Percentiles rank a stretch among this genome's conserved stretches.
These are phyloP conservation scores for Pristis pectinata DNA, from an alignment of 2,797 vertebrate species.

Conservation along the genomic window DNA sequence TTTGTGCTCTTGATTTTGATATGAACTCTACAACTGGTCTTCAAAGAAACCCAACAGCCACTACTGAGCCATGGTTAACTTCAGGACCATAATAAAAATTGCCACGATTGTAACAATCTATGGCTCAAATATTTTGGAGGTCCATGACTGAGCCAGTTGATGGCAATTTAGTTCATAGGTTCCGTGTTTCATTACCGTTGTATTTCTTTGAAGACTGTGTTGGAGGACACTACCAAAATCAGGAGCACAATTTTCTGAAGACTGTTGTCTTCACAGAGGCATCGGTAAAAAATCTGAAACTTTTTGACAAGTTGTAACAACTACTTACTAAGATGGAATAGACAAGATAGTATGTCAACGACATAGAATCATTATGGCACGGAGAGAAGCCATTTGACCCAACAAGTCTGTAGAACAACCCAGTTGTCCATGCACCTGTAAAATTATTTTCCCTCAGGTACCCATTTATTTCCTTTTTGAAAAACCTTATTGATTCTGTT, in stretches of 20 bases:
- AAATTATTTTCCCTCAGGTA: no score
- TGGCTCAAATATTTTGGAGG: background rate
- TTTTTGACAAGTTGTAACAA: background rate
- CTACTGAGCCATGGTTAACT: background rate
- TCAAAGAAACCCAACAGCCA: no score
- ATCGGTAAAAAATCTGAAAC: background rate
- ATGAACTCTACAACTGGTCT: no score
- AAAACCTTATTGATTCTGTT: no score
- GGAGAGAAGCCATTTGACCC: no score
- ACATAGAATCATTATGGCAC: no score
- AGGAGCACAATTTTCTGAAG: background rate
- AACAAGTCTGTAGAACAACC: no score
- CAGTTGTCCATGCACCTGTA: no score
- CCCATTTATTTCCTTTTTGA: no score
- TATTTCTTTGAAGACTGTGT: background rate
- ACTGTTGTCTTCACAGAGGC: background rate
- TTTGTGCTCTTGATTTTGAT: no score
- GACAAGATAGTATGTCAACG: no score
- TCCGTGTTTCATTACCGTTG: background rate
- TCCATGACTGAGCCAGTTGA: background rate
- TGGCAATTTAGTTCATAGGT: background rate
- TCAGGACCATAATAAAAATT: background rate
- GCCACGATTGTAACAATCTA: background rate
- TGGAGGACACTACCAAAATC: background rate
- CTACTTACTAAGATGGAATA: no score